phyloP scores from a whole-genome alignment of 1,140 invertebrate genomes.

The Bombus balteatus region DNA sequence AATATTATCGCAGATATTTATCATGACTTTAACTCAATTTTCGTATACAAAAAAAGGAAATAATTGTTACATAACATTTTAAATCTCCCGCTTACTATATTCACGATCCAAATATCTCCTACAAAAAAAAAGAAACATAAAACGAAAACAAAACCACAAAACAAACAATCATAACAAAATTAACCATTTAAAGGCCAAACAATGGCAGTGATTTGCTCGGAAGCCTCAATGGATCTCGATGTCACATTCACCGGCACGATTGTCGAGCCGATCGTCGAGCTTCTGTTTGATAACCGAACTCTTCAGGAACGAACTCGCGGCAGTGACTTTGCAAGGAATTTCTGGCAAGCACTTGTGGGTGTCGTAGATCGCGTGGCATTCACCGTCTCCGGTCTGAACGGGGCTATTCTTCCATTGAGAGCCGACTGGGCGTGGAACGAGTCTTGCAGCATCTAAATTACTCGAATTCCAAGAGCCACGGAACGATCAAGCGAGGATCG shows the following conservation, averaged over 20 bases:
- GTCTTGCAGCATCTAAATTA: slow-evolving; percentile 53
- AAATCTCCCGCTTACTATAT: too few species aligned
- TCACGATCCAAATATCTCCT: too few species aligned
- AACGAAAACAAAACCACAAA: background rate
- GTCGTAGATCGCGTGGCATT: slow-evolving; percentile 46
- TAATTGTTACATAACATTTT: too few species aligned
- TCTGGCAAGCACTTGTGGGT: slow-evolving; percentile 43
- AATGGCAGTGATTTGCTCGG: background rate
- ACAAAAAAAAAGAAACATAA: background rate
- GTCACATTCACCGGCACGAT: background rate
- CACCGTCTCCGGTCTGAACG: slow-evolving; percentile 25
- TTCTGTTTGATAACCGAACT: slow-evolving; percentile 21
- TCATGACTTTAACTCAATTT: background rate
- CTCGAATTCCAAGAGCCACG: slow-evolving; percentile 39
- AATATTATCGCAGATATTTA: too few species aligned
- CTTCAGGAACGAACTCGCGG: background rate
- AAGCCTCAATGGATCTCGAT: background rate
- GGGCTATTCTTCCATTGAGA: slow-evolving; percentile 48
- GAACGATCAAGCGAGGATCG: background rate
- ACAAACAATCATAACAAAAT: background rate
- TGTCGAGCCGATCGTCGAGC: too few species aligned
- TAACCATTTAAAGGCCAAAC: background rate
- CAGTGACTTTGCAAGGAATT: slow-evolving; percentile 40
- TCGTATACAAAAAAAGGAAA: background rate
- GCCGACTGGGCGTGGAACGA: slow-evolving; percentile 50